Conservation (phyloP, 2,888 invertebrate species). For the Lithophane semibrunnea region DNA sequence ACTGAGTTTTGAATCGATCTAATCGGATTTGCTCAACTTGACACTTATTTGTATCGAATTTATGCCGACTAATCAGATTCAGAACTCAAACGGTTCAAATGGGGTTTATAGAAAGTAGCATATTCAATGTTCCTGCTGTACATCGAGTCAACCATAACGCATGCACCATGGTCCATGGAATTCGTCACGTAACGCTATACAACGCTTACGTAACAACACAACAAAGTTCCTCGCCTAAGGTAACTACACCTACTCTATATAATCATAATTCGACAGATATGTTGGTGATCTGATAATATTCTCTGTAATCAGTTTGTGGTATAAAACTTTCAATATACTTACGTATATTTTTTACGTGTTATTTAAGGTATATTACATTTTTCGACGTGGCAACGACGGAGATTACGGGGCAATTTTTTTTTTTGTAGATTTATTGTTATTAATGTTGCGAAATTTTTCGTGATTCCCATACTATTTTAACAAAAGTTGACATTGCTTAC, state of each 20-base stretch:
- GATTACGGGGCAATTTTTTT: constrained; percentile 1
- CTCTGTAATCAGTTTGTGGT: constrained; percentile 48
- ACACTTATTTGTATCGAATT: background rate
- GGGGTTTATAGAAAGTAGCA: constrained; percentile 59
- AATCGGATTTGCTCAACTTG: background rate
- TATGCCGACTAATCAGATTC: background rate
- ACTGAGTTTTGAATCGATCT: background rate
- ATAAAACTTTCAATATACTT: constrained; percentile 52
- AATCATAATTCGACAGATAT: constrained; percentile 68
- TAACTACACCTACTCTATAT: constrained; percentile 81
- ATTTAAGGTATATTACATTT: constrained; percentile 35
- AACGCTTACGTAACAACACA: constrained; percentile 65
- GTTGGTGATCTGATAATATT: constrained; percentile 64
- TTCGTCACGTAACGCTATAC: constrained; percentile 48
- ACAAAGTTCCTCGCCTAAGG: constrained; percentile 69
- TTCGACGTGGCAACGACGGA: constrained; percentile 51
- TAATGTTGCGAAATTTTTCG: background rate
- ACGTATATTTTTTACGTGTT: constrained; percentile 49
- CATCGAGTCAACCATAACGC: constrained; percentile 44
- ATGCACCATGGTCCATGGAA: constrained; percentile 69
- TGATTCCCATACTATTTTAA: background rate
- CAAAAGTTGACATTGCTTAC: background rate
- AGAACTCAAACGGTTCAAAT: background rate
- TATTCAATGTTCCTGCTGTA: constrained; percentile 49
- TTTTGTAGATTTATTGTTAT: background rate